Base-by-base conservation (phyloP, 1,140 invertebrate species). In the Aphelinus certus region DNA sequence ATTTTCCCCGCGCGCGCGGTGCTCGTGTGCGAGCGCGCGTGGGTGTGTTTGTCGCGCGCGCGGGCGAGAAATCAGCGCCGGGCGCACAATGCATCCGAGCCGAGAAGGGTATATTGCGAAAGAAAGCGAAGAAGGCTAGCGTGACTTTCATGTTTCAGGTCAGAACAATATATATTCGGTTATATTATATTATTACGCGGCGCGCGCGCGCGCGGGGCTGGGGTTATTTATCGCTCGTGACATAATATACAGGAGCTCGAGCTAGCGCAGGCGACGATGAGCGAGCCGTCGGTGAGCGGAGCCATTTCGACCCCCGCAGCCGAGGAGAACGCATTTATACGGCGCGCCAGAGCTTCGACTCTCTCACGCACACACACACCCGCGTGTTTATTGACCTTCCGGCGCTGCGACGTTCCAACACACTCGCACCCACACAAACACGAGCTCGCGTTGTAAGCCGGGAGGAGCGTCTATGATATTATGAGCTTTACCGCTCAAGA, bases 131-230 rank as follows among this genome's bases (percentile, higher is more conserved):
- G 61, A 70, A 71, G 68, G 62, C 62, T 85, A 79, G 84, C 84
- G 85, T 86, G 84, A 86, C 84, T 84, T 81, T 80, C 80, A 81
- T 82, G 77, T 85, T 86, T 77, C 84, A 85, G 83, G 84, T 85
- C 84, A 85, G 71, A 77, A 85, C 84, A 80, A 85, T 86, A 86
- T 85, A 26, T 26, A 84, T 86, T 85, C 85, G 75, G 79, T 83
- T 82, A 75, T 75, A 85, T 85, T 85, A 84, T 84, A 84, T 84
- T 84, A 84, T 86, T 83, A 84, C 77, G 69, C 65, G 57, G 78
- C 65, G 66, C 7, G 57, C n/a, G 57, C 26, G 57, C 57, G 67
- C 53, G 6, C 53, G 43, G 47, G 61, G 77, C 65, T 26, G 58
- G 70, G 77, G 78, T 81, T 83, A 83, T 83, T 83, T 84, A 83